Conservation (phyloP, 2,113 vertebrate species). For the Cynopterus brachyotis region DNA sequence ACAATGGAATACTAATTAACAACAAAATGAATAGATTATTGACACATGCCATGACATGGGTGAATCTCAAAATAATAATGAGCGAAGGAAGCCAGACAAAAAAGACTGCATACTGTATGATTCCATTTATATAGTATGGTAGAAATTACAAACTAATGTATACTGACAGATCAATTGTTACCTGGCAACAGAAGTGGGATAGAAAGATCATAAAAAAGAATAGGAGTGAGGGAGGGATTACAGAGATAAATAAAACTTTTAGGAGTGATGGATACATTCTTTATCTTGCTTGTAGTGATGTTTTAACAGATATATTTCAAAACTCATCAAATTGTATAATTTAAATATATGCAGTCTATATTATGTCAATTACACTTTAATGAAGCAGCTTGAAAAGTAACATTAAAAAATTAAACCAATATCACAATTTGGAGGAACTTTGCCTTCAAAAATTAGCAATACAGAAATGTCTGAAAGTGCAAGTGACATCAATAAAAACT, state of each 20-base stretch:
- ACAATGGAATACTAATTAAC: background rate
- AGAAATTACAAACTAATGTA: background rate
- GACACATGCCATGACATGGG: background rate
- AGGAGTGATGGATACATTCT: background rate
- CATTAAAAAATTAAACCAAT: slow-evolving; percentile 1
- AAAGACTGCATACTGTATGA: background rate
- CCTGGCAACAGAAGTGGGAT: background rate
- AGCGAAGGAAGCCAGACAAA: background rate
- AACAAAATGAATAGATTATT: slow-evolving; percentile 14
- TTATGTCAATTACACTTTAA: background rate
- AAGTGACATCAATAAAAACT: slow-evolving; percentile 9
- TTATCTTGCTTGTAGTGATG: background rate
- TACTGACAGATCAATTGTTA: background rate
- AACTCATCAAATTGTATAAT: background rate
- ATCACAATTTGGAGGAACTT: background rate
- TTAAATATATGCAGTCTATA: background rate
- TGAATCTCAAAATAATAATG: slow-evolving; percentile 14
- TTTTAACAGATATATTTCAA: background rate
- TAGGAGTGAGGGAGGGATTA: background rate
- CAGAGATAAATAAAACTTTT: background rate
- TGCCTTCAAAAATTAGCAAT: background rate
- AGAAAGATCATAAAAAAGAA: background rate
- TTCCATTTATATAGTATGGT: background rate
- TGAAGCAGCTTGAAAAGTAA: background rate
- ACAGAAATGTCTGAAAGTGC: background rate